Evolutionary conservation across 2,113 vertebrate species (phyloP).

Genomic region (Saguinus midas): DNA sequence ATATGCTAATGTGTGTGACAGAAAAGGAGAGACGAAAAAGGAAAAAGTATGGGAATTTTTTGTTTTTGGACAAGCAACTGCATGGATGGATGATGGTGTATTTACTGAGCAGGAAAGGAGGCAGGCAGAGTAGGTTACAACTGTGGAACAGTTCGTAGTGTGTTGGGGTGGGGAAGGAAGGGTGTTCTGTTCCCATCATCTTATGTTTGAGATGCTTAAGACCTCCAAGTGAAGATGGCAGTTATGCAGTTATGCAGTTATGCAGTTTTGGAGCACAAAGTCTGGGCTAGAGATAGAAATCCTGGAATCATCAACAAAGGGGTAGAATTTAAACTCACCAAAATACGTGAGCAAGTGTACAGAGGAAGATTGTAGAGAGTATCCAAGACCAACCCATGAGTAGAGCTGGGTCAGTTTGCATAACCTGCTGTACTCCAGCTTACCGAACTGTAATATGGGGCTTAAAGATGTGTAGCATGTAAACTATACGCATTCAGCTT

Average conservation of each 20-base stretch:
- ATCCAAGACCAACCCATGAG: background rate
- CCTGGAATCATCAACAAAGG: background rate
- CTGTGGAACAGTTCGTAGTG: background rate
- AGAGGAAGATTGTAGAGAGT: background rate
- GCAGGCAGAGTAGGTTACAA: accelerated
- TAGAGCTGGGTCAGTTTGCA: too few species aligned
- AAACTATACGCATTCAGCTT: background rate
- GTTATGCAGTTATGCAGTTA: background rate
- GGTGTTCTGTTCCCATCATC: background rate
- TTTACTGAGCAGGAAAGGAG: background rate
- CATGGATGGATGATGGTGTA: background rate
- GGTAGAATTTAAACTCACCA: background rate
- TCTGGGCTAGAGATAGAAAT: background rate
- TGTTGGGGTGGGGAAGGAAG: too few species aligned
- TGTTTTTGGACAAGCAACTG: background rate
- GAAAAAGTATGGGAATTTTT: background rate
- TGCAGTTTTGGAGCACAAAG: background rate
- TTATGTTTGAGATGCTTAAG: background rate
- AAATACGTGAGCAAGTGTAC: background rate
- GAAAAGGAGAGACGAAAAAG: background rate
- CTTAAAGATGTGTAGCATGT: background rate
- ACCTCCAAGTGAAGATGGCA: background rate
- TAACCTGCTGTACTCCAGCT: background rate
- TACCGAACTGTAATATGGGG: background rate
- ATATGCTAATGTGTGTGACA: background rate